A percentile compares a stretch with the other conserved stretches of the same genome.
These are phyloP conservation scores for Drosophila pseudotalamancana DNA, from an alignment of 2,888 invertebrate species.

Conservation along the genomic window DNA sequence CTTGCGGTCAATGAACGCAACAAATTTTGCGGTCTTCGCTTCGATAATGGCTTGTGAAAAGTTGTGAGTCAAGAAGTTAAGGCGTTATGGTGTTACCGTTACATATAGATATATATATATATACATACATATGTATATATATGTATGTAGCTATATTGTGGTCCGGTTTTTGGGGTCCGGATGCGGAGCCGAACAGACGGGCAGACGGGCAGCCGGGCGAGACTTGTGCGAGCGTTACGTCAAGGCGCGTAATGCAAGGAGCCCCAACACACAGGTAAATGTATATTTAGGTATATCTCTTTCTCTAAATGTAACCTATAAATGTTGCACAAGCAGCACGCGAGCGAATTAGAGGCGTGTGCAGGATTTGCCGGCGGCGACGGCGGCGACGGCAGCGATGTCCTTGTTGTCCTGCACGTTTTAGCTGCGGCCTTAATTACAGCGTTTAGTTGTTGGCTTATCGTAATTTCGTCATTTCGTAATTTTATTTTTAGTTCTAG, in stretches of 20 bases:
- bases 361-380: background rate
- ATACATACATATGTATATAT: too few relatives aligned
- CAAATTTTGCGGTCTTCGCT: constrained; percentile 47
- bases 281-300: constrained; percentile 28
- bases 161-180: constrained; percentile 25
- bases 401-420: constrained; percentile 29
- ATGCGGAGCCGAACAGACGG: too few relatives aligned
- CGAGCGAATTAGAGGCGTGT: constrained; percentile 38
- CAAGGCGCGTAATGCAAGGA: constrained; percentile 68
- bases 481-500: constrained; percentile 35
- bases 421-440: constrained; percentile 50
- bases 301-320: constrained; percentile 37
- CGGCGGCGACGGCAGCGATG: constrained; percentile 16
- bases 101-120: constrained; percentile 35
- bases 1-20: constrained; percentile 69
- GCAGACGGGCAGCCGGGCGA: constrained; percentile 3
- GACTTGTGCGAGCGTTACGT: constrained; percentile 56
- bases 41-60: constrained; percentile 42
- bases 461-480: background rate
- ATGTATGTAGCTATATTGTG: constrained; percentile 21
- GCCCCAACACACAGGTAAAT: constrained; percentile 59
- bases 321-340: constrained; percentile 57
- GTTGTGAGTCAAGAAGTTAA: constrained; percentile 72
- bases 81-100: constrained; percentile 70
- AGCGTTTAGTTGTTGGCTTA: constrained; percentile 40